Conservation (phyloP, 1,140 invertebrate genomes). For the Araneus ventricosus region DNA sequence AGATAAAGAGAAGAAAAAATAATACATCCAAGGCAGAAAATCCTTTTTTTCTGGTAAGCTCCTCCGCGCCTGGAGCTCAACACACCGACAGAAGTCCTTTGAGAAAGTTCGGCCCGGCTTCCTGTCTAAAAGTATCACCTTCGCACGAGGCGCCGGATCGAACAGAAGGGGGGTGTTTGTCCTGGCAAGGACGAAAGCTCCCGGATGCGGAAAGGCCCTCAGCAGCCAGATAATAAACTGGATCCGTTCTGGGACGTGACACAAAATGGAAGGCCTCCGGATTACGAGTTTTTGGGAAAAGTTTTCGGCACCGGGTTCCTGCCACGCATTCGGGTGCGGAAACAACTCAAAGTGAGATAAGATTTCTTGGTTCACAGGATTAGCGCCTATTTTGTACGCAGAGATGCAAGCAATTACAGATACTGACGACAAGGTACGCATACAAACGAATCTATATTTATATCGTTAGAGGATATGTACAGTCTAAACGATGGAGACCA, state of each 20-base stretch:
- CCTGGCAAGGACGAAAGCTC: slow-evolving; percentile 1
- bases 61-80: background rate
- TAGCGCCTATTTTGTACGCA: background rate
- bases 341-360: background rate
- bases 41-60: background rate
- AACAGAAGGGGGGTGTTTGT: background rate
- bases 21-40: background rate
- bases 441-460: background rate
- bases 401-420: background rate
- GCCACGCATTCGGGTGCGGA: background rate
- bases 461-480: background rate
- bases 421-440: background rate
- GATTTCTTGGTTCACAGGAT: background rate
- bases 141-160: background rate
- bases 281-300: slow-evolving; percentile 11
- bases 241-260: background rate
- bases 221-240: background rate
- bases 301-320: background rate
- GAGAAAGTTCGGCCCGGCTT: background rate
- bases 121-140: slow-evolving; percentile 17
- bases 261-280: background rate
- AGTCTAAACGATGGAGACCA: background rate
- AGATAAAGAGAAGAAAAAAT: background rate
- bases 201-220: background rate
- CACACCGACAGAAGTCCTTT: background rate